phyloP scores from a whole-genome alignment of 1,140 invertebrate species.

The Tribolium castaneum region DNA sequence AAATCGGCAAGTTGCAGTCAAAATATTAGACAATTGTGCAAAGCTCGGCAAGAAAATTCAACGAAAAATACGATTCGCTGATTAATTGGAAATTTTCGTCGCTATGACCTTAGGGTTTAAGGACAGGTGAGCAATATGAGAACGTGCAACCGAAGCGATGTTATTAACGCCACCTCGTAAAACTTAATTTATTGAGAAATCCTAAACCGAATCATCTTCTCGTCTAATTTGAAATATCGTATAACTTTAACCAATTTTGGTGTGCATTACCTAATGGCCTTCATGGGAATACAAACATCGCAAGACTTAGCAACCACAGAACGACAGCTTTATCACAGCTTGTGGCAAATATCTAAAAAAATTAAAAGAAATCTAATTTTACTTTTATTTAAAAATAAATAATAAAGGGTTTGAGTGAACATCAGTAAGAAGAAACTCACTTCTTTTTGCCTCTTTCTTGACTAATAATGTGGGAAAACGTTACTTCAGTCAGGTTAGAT shows the following conservation, averaged over 20 bases:
- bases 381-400: too few species aligned
- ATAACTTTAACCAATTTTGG: conserved; percentile 26
- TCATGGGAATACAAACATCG: conserved; percentile 22
- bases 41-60: conserved; percentile 46
- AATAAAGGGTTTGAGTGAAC: too few species aligned
- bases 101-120: conserved; percentile 12
- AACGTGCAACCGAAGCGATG: neutral
- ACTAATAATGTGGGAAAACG: too few species aligned
- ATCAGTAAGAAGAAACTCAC: too few species aligned
- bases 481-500: too few species aligned
- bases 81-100: conserved; percentile 22
- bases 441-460: too few species aligned
- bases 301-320: neutral
- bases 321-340: neutral
- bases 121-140: conserved; percentile 35
- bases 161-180: conserved; percentile 31
- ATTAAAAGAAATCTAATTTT: too few species aligned
- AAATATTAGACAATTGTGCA: conserved; percentile 63
- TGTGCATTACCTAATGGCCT: conserved; percentile 39
- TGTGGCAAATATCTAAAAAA: too few species aligned
- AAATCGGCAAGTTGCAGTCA: conserved; percentile 63
- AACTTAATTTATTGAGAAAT: conserved; percentile 36
- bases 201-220: conserved; percentile 28
- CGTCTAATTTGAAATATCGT: conserved; percentile 37
- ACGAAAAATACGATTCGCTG: neutral